Evolutionary conservation across 1,140 invertebrate species (phyloP).

Genomic region (Bombus ignitus): DNA sequence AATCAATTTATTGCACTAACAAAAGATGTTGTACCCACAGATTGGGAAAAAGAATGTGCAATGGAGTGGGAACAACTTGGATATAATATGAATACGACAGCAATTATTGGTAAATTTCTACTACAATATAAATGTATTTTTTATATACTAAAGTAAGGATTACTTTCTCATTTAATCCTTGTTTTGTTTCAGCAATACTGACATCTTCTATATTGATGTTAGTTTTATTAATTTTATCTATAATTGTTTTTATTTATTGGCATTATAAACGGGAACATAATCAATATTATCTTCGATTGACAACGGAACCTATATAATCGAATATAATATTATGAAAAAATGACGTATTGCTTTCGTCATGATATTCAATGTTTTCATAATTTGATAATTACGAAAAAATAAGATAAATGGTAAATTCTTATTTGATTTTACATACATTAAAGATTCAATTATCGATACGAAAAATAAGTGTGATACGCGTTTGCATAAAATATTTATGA

Average conservation of each 20-base stretch:
- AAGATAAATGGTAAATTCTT: slow-evolving; percentile 2
- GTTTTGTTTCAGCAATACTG: slow-evolving; percentile 76
- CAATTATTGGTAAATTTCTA: slow-evolving; percentile 72
- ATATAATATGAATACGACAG: slow-evolving; percentile 70
- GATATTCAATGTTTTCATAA: slow-evolving; percentile 20
- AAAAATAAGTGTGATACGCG: not conserved
- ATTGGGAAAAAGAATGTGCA: slow-evolving; percentile 85
- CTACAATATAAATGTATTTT: not conserved
- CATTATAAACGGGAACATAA: slow-evolving; percentile 75
- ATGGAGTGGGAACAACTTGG: slow-evolving; percentile 67
- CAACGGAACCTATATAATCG: slow-evolving; percentile 69
- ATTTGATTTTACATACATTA: not conserved
- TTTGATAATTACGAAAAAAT: not conserved
- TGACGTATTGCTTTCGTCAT: not conserved
- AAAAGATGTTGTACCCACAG: slow-evolving; percentile 82
- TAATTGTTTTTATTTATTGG: slow-evolving; percentile 77
- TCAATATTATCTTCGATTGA: slow-evolving; percentile 78
- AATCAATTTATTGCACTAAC: slow-evolving; percentile 83
- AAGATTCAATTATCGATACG: not conserved
- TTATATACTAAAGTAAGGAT: not conserved
- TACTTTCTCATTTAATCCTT: not conserved
- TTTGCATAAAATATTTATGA: not conserved
- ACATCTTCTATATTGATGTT: slow-evolving; percentile 75
- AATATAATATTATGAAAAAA: not conserved
- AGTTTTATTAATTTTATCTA: slow-evolving; percentile 72